These are phyloP conservation scores for Pollenia angustigena DNA, from an alignment of 2,888 invertebrate genomes.

Conservation along the genomic window DNA sequence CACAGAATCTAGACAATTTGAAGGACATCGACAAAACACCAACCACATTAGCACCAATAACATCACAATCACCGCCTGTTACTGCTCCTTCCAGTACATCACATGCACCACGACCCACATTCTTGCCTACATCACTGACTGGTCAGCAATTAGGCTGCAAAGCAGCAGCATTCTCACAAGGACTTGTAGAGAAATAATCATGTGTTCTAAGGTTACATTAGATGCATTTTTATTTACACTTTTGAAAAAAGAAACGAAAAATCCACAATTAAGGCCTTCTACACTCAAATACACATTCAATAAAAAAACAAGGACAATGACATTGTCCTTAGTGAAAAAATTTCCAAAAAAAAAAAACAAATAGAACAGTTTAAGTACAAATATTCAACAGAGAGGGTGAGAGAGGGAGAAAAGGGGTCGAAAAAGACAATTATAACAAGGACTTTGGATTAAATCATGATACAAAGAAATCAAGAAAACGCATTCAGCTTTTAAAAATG, in stretches of 20 bases:
- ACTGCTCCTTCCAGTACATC: background rate
- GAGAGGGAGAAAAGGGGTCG: background rate
- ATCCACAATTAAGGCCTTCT: conserved; percentile 2
- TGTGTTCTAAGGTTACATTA: background rate
- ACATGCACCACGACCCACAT: conserved; percentile 21
- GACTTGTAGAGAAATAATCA: conserved; percentile 15
- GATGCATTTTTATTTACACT: background rate
- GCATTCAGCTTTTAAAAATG: no score
- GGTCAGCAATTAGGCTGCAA: conserved; percentile 20
- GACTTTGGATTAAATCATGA: conserved; percentile 32
- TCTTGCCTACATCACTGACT: conserved; percentile 12
- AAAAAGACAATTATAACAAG: conserved; percentile 1
- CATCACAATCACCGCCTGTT: conserved; percentile 27
- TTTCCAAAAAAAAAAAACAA: background rate
- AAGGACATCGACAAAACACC: conserved; percentile 52
- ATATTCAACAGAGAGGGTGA: background rate
- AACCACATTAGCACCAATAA: conserved; percentile 24
- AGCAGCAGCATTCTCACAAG: background rate
- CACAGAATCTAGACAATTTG: conserved; percentile 48
- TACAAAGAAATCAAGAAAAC: no score
- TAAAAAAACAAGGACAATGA: conserved; percentile 18
- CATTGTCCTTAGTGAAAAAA: conserved; percentile 36
- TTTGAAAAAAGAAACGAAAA: background rate
- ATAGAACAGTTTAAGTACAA: background rate
- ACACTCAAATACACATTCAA: background rate